Percentiles rank a stretch among this genome's conserved stretches.
Conservation (phyloP, 2,797 vertebrate genomes). For the Diceros bicornis region DNA sequence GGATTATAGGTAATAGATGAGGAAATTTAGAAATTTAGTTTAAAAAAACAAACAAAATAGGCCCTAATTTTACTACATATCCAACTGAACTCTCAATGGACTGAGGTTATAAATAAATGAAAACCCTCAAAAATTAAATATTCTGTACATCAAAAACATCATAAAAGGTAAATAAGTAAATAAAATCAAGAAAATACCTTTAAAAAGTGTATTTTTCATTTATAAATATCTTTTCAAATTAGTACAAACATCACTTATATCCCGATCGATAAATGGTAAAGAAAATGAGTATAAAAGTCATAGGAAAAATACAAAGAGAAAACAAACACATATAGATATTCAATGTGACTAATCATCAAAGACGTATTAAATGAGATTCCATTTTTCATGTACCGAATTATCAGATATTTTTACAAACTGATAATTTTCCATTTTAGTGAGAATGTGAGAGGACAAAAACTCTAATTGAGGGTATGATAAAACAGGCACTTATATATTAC, state of each 20-base stretch:
- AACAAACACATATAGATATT: not conserved
- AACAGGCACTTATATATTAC: not conserved
- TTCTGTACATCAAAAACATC: no score
- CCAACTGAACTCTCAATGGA: no score
- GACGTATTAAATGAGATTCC: not conserved
- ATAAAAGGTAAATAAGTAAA: no score
- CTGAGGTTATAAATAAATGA: no score
- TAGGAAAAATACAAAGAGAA: not conserved
- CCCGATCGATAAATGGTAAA: not conserved
- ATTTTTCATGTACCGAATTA: not conserved
- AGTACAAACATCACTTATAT: not conserved
- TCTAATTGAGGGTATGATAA: not conserved
- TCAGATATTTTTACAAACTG: not conserved
- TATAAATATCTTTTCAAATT: not conserved
- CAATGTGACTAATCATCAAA: not conserved
- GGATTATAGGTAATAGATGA: no score
- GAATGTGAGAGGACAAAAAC: not conserved
- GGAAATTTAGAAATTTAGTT: no score
- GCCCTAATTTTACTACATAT: no score
- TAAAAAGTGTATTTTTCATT: not conserved
- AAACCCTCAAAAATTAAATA: no score
- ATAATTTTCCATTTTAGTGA: not conserved
- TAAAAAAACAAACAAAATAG: no score
- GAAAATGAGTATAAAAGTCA: not conserved
- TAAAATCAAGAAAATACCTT: no score